These are phyloP conservation scores for Lucilia sericata DNA, from an alignment of 1,140 invertebrate genomes.

Conservation along the genomic window DNA sequence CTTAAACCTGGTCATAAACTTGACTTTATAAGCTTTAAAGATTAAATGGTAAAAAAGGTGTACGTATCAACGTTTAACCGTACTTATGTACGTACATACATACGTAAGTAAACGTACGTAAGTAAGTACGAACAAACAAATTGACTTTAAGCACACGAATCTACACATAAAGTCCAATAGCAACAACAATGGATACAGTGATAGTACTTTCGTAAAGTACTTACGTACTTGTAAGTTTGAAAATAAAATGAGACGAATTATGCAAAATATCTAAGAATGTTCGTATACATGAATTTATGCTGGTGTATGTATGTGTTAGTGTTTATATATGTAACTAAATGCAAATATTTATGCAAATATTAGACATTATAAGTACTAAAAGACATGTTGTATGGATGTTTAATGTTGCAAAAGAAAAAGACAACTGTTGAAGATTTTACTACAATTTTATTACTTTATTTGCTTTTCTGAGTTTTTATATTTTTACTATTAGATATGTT, in stretches of 20 bases:
- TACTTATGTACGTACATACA: too few species aligned
- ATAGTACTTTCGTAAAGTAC: conserved; percentile 12
- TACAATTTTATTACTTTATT: too few species aligned
- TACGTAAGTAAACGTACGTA: too few species aligned
- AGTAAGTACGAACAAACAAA: background rate
- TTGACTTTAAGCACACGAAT: background rate
- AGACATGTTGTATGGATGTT: too few species aligned
- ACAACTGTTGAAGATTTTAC: too few species aligned
- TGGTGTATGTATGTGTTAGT: background rate
- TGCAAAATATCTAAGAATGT: background rate
- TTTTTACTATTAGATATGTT: too few species aligned
- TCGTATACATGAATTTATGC: too few species aligned
- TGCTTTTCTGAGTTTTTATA: too few species aligned
- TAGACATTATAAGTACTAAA: background rate
- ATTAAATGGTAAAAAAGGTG: conserved; percentile 1
- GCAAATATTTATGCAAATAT: conserved; percentile 13
- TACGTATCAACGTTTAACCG: background rate
- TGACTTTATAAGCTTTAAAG: conserved; percentile 17
- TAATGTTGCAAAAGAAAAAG: too few species aligned
- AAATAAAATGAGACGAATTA: background rate
- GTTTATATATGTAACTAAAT: background rate
- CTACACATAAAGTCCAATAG: background rate
- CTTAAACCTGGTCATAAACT: conserved; percentile 23
- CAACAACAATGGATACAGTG: background rate
- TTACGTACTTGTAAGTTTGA: background rate